phyloP scores from a whole-genome alignment of 1,140 invertebrate species.

The Cotesia chilonis region DNA sequence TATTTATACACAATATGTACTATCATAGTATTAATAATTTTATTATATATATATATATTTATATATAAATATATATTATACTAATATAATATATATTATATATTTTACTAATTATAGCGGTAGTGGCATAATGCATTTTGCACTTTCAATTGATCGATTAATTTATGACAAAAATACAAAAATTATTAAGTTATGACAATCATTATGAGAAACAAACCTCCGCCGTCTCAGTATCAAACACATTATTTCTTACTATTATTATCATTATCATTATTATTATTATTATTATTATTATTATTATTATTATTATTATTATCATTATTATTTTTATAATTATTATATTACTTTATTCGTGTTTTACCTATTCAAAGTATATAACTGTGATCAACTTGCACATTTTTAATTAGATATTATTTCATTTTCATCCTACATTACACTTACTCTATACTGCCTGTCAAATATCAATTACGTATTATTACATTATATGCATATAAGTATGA shows the following conservation, averaged over 20 bases:
- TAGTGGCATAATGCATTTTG: slow-evolving; percentile 54
- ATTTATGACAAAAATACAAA: slow-evolving; percentile 60
- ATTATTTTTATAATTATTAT: slow-evolving; percentile 21
- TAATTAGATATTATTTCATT: slow-evolving; percentile 27
- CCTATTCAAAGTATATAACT: slow-evolving; percentile 30
- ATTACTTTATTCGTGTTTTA: slow-evolving; percentile 35
- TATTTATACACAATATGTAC: slow-evolving; percentile 56
- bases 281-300: slow-evolving; percentile 28
- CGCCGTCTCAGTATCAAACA: slow-evolving; percentile 40
- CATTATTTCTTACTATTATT: slow-evolving; percentile 25
- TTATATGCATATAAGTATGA: slow-evolving; percentile 8
- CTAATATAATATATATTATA: slow-evolving; percentile 50
- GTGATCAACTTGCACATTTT: slow-evolving; percentile 34
- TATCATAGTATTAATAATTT: slow-evolving; percentile 39
- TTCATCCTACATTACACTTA: slow-evolving; percentile 52
- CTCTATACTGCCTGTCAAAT: slow-evolving; percentile 33
- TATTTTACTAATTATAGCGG: slow-evolving; percentile 49
- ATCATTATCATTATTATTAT: slow-evolving; percentile 17
- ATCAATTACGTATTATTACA: slow-evolving; percentile 19
- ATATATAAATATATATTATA: slow-evolving; percentile 59
- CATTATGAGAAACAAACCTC: slow-evolving; percentile 51
- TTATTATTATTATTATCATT: slow-evolving; percentile 30
- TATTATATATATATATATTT: slow-evolving; percentile 42
- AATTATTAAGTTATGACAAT: slow-evolving; percentile 56
- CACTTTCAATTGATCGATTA: slow-evolving; percentile 52